Evolutionary conservation across 2,113 vertebrate genomes (phyloP).

Genomic region (Takifugu bimaculatus): DNA sequence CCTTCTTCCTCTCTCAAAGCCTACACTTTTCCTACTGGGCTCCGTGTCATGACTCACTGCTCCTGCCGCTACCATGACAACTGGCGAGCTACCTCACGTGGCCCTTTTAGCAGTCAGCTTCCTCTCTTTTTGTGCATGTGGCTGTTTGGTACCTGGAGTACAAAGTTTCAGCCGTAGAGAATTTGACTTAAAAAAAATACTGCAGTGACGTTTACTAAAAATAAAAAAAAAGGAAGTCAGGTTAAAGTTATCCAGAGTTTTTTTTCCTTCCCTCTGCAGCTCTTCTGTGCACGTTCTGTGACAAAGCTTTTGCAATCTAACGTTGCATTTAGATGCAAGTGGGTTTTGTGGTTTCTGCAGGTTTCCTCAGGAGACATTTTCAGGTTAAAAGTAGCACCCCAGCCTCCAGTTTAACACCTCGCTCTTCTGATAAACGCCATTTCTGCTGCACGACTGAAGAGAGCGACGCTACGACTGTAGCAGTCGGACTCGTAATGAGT

Average conservation of each 20-base stretch:
- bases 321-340: conserved; percentile 55
- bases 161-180: conserved; percentile 39
- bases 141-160: conserved; percentile 39
- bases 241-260: too few relatives aligned
- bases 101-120: conserved; percentile 54
- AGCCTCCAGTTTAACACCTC: background rate
- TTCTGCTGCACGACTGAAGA: background rate
- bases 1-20: conserved; percentile 1
- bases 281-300: background rate
- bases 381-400: conserved; percentile 26
- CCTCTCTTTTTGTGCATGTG: conserved; percentile 21
- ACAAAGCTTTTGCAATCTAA: conserved; percentile 32
- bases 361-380: conserved; percentile 62
- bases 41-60: conserved; percentile 68
- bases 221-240: too few relatives aligned
- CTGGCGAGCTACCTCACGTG: conserved; percentile 54
- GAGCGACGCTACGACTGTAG: background rate
- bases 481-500: background rate
- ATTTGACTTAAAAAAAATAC: conserved; percentile 15
- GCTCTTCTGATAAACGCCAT: background rate
- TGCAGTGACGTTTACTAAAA: too few relatives aligned
- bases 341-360: conserved; percentile 72
- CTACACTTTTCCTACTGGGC: conserved; percentile 64
- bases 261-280: too few relatives aligned
- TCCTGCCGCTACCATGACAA: conserved; percentile 67